Evolutionary conservation across 2,797 vertebrate genomes (phyloP), one percentile per base, ranked within the genome.

Genomic region (Halcyon chelicuti): DNA sequence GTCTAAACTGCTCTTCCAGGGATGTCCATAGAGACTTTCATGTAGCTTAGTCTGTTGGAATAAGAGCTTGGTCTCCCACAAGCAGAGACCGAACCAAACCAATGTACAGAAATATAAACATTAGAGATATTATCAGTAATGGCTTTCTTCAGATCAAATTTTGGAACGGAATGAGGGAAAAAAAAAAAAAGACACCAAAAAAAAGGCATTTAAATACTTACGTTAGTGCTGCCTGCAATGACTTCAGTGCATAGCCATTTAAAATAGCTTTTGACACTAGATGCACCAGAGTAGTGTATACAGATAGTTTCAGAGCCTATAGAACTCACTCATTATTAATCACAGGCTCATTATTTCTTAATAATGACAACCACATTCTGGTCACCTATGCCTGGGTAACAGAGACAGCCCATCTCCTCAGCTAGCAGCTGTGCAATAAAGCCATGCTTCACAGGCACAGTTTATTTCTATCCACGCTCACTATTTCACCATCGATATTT

Each of bases 241-340:
- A 72, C 20, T 81, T 65, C 40, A 72, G 23, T 23, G 29, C 8
- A 33, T 22, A 49, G 35, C 35, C 23, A 25, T 67, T 82, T 54
- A 66, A 55, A 82, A 60, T 4, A 70, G 20, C 22, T 80, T 79
- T 81, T 81, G 55, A 90, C 23, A 54, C 9, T 44, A 83, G 75
- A 49, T 49, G 17, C 25, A 72, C 33, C 37, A 58, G 5, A 71
- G 33, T 2, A 47, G n/a, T 26, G 12, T 26, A 52, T 44, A 81
- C 44, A 80, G 67, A 15, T 65, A 78, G 57, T 88, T 75, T 86
- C 80, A 93, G 94, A 94, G 86, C 37, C 67, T 55, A 35, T 12
- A 84, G 72, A 89, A 61, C 52, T 93, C 39, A 12, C 70, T 78
- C 71, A 67, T 76, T 70, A 92, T 71, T 89, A 91, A 95, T 42